These are phyloP conservation scores for Diplosoma virens DNA, from an alignment of 23 tunicate species.

Conservation along the genomic window DNA sequence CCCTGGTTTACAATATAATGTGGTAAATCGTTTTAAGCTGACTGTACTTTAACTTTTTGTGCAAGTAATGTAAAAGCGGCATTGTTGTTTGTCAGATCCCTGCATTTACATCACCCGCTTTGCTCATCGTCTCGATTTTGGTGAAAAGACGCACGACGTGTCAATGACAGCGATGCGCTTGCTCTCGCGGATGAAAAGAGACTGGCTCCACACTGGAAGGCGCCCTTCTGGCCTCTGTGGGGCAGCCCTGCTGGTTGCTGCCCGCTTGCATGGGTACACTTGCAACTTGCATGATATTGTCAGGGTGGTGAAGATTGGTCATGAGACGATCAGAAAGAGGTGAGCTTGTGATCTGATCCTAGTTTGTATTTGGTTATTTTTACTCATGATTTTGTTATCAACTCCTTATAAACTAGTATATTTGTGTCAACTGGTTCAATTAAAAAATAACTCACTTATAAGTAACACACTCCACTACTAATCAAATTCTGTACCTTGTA, in stretches of 20 bases:
- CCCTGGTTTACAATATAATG: too few species aligned
- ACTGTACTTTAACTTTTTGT: too few species aligned
- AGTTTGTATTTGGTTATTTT: too few species aligned
- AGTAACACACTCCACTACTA: too few species aligned
- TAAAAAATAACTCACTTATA: too few species aligned
- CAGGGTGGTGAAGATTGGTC: constrained; percentile 86
- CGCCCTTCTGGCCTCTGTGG: constrained; percentile 97
- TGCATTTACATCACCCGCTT: constrained; percentile 96
- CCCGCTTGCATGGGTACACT: constrained; percentile 88
- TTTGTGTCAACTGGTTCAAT: too few species aligned
- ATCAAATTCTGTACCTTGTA: neutral
- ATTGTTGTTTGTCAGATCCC: constrained; percentile 81
- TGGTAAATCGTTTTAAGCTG: too few species aligned
- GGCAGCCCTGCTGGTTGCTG: constrained; percentile 95
- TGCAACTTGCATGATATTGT: constrained; percentile 73
- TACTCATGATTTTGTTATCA: too few species aligned
- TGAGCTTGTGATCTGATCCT: too few species aligned
- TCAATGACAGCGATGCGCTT: constrained; percentile 83
- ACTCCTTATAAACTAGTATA: too few species aligned
- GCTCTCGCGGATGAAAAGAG: constrained; percentile 93
- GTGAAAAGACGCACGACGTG: constrained; percentile 86
- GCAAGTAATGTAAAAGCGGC: too few species aligned
- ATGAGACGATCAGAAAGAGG: constrained; percentile 90
- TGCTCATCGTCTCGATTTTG: constrained; percentile 96
- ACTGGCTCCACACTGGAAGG: constrained; percentile 93